phyloP scores from a whole-genome alignment of 30 jellyfish, hydroid and myxozoan genomes.

The Clytia hemisphaerica region DNA sequence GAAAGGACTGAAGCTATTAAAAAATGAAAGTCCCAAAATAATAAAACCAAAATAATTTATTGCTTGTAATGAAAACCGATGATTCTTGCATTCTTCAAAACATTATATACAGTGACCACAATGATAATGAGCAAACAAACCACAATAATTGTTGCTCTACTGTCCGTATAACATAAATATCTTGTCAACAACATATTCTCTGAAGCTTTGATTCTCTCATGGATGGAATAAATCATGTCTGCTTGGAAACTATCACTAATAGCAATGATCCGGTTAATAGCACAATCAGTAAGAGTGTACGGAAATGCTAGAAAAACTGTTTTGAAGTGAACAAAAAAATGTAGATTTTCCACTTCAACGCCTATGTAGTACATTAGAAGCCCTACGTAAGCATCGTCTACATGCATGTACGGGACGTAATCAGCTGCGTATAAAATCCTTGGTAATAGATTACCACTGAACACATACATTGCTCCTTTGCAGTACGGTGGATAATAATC shows the following conservation, averaged over 20 bases:
- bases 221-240: no score
- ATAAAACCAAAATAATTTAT: no score
- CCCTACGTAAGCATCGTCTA: constrained; percentile 91
- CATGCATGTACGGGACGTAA: constrained; percentile 21
- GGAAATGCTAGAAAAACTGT: constrained; percentile 35
- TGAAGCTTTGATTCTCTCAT: no score
- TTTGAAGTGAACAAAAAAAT: constrained; percentile 37
- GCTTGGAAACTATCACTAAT: constrained; percentile 86
- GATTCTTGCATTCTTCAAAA: no score
- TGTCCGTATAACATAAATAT: no score
- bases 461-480: constrained; percentile 12
- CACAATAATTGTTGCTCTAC: no score
- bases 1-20: no score
- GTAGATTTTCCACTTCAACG: constrained; percentile 32
- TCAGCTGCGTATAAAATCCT: neutral
- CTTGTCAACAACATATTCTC: no score
- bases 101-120: no score
- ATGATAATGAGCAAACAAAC: no score
- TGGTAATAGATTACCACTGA: constrained; percentile 19
- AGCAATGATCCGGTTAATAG: constrained; percentile 40
- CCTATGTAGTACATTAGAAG: constrained; percentile 52
- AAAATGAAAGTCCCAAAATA: no score
- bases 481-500: constrained; percentile 14
- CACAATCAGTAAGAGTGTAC: constrained; percentile 53
- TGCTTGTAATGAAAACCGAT: no score